Base-by-base conservation (phyloP, 2,797 vertebrate species). In the Myotis myotis region DNA sequence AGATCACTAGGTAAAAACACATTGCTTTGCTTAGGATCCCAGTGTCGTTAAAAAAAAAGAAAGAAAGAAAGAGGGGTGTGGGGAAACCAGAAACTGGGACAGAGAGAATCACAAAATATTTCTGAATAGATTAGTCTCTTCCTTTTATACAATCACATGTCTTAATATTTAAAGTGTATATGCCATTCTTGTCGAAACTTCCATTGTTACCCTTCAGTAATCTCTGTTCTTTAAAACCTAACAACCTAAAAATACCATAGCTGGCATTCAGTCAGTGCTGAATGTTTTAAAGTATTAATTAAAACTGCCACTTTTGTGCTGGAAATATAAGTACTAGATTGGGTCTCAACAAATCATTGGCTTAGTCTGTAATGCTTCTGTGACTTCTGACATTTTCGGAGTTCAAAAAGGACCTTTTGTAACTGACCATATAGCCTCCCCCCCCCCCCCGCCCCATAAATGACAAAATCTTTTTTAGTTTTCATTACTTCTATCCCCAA, bases 401-500 rank as follows among this genome's bases (percentile, higher is more conserved):
- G 25, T 4, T 1, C 23, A 82, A 94, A 91, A 95, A 94, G 91
- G 89, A 82, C 93, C 75, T 84, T 49, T 89, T 92, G n/a, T 75
- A 36, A 93, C 74, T 79, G 80, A 68, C 92, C 93, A 15, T 84
- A 79, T 20, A 28, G 33, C 41, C 41, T 89, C 19, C 68, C 41
- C n/a, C 47, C 17, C 19, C 68, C 49, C 12, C 47, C 17, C 19
- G 68, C 49, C 12, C 30, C 47, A 1, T 28, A 84, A 76, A 81
- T 89, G 75, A 80, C 38, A 89, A 8, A 82, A 70, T 87, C 86
- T 91, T 89, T 81, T 87, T 53, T 93, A 95, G 93, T 94, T 97
- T 96, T 75, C 47, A 71, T 94, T 95, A 96, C 70, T 94, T 96
- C 85, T 94, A 87, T 80, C 88, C 72, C 89, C 72, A 97, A 97